These are phyloP conservation scores for Theretra japonica DNA, from an alignment of 2,888 invertebrate genomes.

Conservation along the genomic window DNA sequence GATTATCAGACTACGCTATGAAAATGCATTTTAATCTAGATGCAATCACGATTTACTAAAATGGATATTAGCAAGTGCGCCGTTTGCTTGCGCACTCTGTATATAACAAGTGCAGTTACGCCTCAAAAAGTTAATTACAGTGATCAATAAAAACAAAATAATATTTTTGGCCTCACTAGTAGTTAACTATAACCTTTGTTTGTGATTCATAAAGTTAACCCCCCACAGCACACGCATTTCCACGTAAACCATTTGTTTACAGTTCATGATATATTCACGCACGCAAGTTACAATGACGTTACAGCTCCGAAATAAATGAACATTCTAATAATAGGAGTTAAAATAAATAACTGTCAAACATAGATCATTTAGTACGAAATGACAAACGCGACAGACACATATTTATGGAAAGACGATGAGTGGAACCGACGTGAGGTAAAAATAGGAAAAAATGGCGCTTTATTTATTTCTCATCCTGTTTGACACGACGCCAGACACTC, in stretches of 20 bases:
- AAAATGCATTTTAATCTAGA: too few species aligned
- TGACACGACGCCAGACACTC: slow-evolving; percentile 24
- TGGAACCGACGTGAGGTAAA: slow-evolving; percentile 13
- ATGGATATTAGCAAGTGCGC: too few species aligned
- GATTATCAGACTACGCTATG: too few species aligned
- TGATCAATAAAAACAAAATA: too few species aligned
- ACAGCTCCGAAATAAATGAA: background rate
- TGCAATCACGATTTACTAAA: too few species aligned
- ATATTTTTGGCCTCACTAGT: too few species aligned
- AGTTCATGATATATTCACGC: background rate
- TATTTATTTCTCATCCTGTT: slow-evolving; percentile 24
- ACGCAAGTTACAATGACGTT: background rate
- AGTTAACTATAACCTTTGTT: too few species aligned
- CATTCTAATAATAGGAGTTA: background rate
- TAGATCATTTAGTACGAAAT: slow-evolving; percentile 15
- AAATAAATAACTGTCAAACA: slow-evolving; percentile 24
- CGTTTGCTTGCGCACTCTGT: too few species aligned
- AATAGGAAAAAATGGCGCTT: slow-evolving; percentile 25
- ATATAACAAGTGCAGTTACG: too few species aligned
- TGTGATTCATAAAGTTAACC: too few species aligned
- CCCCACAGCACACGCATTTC: background rate
- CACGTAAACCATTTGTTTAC: slow-evolving; percentile 4
- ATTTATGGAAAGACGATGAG: slow-evolving; percentile 26
- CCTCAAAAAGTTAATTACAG: too few species aligned
- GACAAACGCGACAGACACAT: slow-evolving; percentile 9